phyloP scores from a whole-genome alignment of 2,113 vertebrate species.

The Bubo scandiacus region DNA sequence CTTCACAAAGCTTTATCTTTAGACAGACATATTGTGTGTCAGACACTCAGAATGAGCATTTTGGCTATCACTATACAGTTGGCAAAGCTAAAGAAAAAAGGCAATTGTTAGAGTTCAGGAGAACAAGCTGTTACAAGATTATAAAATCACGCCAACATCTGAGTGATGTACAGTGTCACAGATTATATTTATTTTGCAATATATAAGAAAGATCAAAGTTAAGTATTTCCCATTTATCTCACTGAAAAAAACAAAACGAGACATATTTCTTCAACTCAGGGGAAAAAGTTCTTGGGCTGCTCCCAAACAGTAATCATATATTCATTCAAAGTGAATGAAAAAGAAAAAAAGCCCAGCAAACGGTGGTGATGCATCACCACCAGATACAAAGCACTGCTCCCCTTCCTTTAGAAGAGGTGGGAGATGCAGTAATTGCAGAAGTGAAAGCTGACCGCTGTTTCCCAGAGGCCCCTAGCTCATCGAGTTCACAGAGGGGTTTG shows the following conservation, averaged over 20 bases:
- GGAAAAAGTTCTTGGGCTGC: neutral
- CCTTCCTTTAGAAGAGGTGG: neutral
- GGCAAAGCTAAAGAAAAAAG: neutral
- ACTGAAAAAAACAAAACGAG: neutral
- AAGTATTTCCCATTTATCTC: neutral
- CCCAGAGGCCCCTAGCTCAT: neutral
- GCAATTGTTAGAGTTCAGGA: neutral
- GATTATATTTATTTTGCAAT: neutral
- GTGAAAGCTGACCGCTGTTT: neutral
- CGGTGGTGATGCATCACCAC: neutral
- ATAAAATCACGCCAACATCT: neutral
- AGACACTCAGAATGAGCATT: neutral
- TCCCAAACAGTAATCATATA: neutral
- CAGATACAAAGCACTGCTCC: neutral
- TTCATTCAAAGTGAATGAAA: neutral
- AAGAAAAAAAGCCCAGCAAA: neutral
- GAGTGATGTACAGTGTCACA: neutral
- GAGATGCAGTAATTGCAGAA: neutral
- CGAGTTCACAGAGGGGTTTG: neutral
- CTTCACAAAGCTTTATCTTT: neutral
- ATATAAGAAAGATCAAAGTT: neutral
- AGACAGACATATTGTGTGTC: fast-evolving
- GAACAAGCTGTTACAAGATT: neutral
- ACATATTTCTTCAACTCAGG: neutral
- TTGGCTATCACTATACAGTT: neutral